These are phyloP conservation scores for Drosophila melanosoma DNA, from an alignment of 2,888 invertebrate species.

Conservation along the genomic window DNA sequence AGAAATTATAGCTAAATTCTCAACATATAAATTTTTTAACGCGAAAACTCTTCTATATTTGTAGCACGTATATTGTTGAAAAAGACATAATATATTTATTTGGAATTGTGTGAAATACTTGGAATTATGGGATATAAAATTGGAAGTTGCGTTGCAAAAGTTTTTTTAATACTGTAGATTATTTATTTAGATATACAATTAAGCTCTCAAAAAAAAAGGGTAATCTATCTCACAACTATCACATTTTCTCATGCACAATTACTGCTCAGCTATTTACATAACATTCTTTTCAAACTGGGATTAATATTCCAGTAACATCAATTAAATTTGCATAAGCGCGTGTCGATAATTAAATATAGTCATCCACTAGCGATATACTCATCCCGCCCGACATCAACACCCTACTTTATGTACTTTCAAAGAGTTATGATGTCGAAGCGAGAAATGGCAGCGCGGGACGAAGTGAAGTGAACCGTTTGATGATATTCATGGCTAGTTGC, in stretches of 20 bases:
- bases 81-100: neutral
- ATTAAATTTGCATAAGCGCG: slow-evolving; percentile 63
- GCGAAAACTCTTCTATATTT: neutral
- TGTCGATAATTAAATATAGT: slow-evolving; percentile 63
- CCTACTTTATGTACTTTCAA: slow-evolving; percentile 16
- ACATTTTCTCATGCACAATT: slow-evolving; percentile 1
- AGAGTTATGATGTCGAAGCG: slow-evolving; percentile 40
- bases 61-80: neutral
- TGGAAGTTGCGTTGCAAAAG: neutral
- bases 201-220: neutral
- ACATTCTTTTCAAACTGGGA: slow-evolving; percentile 9
- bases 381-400: neutral
- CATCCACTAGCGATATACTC: neutral
- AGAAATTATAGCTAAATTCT: too few species aligned
- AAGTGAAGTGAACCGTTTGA: slow-evolving; percentile 55
- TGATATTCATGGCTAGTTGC: slow-evolving; percentile 79
- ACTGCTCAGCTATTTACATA: slow-evolving; percentile 7
- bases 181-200: neutral
- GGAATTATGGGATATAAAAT: neutral
- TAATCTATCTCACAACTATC: neutral
- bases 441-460: slow-evolving; percentile 26
- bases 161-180: neutral
- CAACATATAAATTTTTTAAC: neutral
- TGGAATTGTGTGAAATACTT: neutral
- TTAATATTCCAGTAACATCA: slow-evolving; percentile 24